Percentiles rank a stretch among this genome's conserved stretches.
Evolutionary conservation across 2,797 vertebrate species (phyloP).

Genomic region (Megaceryle alcyon): DNA sequence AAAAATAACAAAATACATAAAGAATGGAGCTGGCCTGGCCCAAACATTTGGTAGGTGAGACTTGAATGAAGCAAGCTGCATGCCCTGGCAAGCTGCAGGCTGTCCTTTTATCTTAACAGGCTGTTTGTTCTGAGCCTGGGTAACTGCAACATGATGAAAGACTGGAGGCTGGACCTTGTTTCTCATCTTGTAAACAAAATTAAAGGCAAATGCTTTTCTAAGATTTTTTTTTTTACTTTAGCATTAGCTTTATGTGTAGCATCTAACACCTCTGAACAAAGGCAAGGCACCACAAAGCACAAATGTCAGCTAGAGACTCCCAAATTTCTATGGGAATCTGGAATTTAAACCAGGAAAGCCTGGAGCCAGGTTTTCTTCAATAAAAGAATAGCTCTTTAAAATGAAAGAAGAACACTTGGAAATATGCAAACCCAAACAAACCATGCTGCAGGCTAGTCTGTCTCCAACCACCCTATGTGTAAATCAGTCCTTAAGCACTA

Average conservation of each 20-base stretch:
- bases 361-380: not conserved
- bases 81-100: not conserved
- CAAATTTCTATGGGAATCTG: not conserved
- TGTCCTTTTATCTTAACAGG: not conserved
- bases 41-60: not conserved
- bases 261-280: not conserved
- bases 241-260: not conserved
- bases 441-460: not conserved
- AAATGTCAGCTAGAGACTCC: not conserved
- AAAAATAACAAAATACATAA: not conserved
- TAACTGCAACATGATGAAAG: not conserved
- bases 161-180: not conserved
- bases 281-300: not conserved
- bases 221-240: not conserved
- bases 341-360: not conserved
- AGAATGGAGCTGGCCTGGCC: not conserved
- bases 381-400: not conserved
- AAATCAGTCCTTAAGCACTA: not conserved
- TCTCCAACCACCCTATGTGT: not conserved
- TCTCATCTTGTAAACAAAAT: not conserved
- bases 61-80: not conserved
- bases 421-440: not conserved
- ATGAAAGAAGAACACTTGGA: not conserved
- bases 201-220: not conserved
- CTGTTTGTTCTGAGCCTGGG: not conserved